Percentiles rank a stretch among this genome's conserved stretches.
These are phyloP conservation scores for Terrapene triunguis DNA, from an alignment of 2,113 vertebrate genomes.

Conservation along the genomic window DNA sequence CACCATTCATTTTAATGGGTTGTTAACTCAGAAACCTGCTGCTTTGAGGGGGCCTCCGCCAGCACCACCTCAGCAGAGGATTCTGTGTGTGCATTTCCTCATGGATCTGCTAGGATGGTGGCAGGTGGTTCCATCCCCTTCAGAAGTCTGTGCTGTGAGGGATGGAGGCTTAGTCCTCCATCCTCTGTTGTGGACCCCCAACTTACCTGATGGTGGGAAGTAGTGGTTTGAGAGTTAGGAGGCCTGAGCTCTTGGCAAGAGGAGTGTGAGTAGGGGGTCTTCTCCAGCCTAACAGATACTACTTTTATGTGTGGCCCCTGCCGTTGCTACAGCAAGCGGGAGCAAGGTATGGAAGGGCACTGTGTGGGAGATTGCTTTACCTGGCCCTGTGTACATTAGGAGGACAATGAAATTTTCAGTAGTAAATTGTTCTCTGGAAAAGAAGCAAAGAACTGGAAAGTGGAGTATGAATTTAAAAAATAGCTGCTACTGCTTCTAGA, in stretches of 20 bases:
- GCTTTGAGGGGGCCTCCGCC: not conserved
- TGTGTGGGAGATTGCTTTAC: not conserved
- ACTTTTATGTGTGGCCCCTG: not conserved
- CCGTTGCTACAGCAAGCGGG: not conserved
- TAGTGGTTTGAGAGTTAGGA: not conserved
- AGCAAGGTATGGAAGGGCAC: not conserved
- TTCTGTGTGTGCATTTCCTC: not conserved
- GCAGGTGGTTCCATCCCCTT: not conserved
- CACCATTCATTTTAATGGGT: not conserved
- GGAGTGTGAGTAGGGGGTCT: not conserved
- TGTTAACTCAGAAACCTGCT: not conserved
- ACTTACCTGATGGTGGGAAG: not conserved
- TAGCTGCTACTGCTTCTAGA: not conserved
- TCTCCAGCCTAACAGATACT: not conserved
- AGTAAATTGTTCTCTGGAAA: not conserved
- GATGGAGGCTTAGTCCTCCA: not conserved
- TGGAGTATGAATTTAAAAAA: not conserved
- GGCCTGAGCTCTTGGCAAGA: not conserved
- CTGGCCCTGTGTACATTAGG: not conserved
- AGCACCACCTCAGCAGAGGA: not conserved
- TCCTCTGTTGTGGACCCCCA: not conserved
- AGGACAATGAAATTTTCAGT: not conserved
- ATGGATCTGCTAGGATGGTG: not conserved
- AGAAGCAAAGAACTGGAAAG: not conserved
- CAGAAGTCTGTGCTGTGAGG: not conserved